phyloP scores from a whole-genome alignment of 2,888 invertebrate genomes.

The Macropis europaea region DNA sequence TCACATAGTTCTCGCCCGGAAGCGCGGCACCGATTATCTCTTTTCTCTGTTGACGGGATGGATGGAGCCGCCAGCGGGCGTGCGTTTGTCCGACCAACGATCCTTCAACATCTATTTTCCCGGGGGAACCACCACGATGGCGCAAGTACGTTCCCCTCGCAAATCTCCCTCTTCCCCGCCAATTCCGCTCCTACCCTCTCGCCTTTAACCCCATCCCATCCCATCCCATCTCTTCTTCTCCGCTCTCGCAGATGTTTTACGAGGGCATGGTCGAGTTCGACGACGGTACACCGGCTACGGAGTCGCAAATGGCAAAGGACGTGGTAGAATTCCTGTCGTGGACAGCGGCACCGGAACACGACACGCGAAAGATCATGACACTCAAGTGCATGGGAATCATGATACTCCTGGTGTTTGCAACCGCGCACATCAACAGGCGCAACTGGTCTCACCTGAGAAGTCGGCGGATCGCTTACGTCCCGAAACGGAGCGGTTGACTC shows the following conservation, averaged over 20 bases:
- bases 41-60: conserved; percentile 97
- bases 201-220: too few species aligned
- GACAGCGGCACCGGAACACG: conserved; percentile 95
- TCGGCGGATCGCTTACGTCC: conserved; percentile 89
- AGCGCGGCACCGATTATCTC: conserved; percentile 96
- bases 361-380: conserved; percentile 90
- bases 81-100: conserved; percentile 91
- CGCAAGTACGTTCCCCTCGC: conserved; percentile 82
- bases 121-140: conserved; percentile 98
- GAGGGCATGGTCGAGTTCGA: conserved; percentile 85
- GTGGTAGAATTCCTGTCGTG: conserved; percentile 95
- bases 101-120: conserved; percentile 98
- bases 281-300: conserved; percentile 95
- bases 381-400: conserved; percentile 88
- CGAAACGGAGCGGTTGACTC: conserved; percentile 75
- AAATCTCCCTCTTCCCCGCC: background rate
- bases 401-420: conserved; percentile 82
- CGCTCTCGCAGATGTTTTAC: conserved; percentile 54
- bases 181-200: too few species aligned
- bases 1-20: conserved; percentile 90
- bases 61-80: conserved; percentile 94
- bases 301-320: conserved; percentile 98
- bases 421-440: conserved; percentile 90
- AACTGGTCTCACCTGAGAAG: conserved; percentile 91
- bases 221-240: background rate